Percentiles rank a stretch among this genome's conserved stretches.
Conservation (phyloP, 2,888 invertebrate species). For the Drosophila multiciliata region DNA sequence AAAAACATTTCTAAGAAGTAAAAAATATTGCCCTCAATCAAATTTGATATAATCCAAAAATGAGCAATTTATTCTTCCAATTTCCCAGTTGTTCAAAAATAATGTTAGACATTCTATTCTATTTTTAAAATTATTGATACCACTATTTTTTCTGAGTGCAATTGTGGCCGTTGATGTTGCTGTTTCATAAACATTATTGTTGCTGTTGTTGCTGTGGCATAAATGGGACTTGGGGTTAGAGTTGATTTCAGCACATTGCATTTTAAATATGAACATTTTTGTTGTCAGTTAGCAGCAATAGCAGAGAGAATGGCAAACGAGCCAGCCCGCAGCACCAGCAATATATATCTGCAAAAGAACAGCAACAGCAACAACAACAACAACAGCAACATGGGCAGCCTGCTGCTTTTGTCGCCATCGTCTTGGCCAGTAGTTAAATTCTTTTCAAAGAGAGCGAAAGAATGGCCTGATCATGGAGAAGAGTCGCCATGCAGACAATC, state of each 20-base stretch:
- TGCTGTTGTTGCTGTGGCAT: conserved; percentile 24
- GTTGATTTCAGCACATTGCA: conserved; percentile 61
- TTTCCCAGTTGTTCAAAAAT: not conserved
- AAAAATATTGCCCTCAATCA: not conserved
- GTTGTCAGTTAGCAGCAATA: conserved; percentile 30
- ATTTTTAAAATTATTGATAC: not conserved
- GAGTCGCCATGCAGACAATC: conserved; percentile 55
- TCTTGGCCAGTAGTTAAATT: conserved; percentile 39
- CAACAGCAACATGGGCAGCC: conserved; percentile 29
- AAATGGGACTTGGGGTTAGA: conserved; percentile 76
- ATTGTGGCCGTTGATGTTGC: conserved; percentile 18
- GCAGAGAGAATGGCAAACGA: conserved; percentile 15
- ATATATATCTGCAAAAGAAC: conserved; percentile 8
- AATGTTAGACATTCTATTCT: not conserved
- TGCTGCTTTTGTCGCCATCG: conserved; percentile 57
- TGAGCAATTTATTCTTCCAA: too few species aligned
- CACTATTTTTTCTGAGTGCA: not conserved
- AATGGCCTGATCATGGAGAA: conserved; percentile 34
- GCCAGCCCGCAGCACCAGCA: conserved; percentile 41
- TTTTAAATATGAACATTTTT: conserved; percentile 65
- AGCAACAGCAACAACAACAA: conserved; percentile 11
- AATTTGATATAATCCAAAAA: not conserved
- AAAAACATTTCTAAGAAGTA: not conserved
- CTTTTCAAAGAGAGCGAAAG: conserved; percentile 14
- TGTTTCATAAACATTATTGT: conserved; percentile 45